phyloP scores from a whole-genome alignment of 1,140 invertebrate genomes.

The Contarinia nasturtii region DNA sequence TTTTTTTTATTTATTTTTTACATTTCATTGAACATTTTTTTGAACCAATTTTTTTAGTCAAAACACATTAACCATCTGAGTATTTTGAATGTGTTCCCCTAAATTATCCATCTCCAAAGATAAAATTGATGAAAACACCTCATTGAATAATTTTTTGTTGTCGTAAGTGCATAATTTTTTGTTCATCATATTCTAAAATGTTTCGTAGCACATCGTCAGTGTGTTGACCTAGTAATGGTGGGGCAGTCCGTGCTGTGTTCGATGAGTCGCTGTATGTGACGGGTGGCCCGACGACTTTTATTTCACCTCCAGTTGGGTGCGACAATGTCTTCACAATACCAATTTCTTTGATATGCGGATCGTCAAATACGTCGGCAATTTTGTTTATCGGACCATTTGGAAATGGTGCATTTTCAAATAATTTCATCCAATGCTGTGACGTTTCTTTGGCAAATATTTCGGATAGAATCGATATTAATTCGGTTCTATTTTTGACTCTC shows the following conservation, averaged over 20 bases:
- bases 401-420: conserved; percentile 56
- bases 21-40: too few species aligned
- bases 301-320: conserved; percentile 45
- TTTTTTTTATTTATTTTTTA: too few species aligned
- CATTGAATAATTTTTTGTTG: conserved; percentile 30
- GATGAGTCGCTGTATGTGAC: conserved; percentile 54
- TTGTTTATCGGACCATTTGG: conserved; percentile 82
- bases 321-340: conserved; percentile 55
- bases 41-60: too few species aligned
- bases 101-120: too few species aligned
- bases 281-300: conserved; percentile 72
- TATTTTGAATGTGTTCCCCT: too few species aligned
- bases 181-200: conserved; percentile 44
- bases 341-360: conserved; percentile 64
- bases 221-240: conserved; percentile 74
- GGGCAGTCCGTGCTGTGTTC: conserved; percentile 52
- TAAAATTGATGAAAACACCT: neutral
- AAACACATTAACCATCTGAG: too few species aligned
- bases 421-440: conserved; percentile 53
- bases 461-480: conserved; percentile 41
- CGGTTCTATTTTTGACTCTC: conserved; percentile 57
- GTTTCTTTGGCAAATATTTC: conserved; percentile 42
- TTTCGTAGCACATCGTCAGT: conserved; percentile 54
- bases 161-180: conserved; percentile 36
- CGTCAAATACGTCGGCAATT: conserved; percentile 67